phyloP scores from a whole-genome alignment of 1,140 invertebrate species.

The Drosophila dunni region DNA sequence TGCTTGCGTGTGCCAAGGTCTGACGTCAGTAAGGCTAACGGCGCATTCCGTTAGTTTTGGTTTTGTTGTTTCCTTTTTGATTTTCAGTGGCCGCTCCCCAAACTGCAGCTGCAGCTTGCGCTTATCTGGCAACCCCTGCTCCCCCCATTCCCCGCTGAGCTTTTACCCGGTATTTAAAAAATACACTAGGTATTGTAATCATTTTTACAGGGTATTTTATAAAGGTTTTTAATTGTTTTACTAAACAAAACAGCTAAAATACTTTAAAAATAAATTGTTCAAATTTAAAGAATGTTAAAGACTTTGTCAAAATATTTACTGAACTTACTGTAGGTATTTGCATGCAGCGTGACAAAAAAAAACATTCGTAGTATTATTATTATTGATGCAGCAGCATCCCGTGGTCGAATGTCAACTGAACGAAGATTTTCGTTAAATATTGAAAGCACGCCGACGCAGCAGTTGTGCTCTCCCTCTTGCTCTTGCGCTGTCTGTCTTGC shows the following conservation, averaged over 20 bases:
- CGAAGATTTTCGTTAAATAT: conserved; percentile 70
- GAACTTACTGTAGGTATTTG: conserved; percentile 3
- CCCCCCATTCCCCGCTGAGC: not conserved
- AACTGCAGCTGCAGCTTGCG: conserved; percentile 39
- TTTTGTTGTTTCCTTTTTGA: not conserved
- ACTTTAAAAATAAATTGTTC: not conserved
- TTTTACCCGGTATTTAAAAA: not conserved
- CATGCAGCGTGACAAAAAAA: conserved; percentile 25
- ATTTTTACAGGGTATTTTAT: too few species aligned
- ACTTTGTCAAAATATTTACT: conserved; percentile 5
- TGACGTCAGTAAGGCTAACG: conserved; percentile 46
- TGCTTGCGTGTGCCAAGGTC: conserved; percentile 32
- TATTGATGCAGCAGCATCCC: conserved; percentile 37
- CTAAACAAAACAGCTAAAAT: not conserved
- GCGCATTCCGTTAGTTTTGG: conserved; percentile 42
- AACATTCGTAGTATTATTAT: conserved; percentile 37
- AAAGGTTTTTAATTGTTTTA: too few species aligned
- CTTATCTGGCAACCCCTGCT: not conserved
- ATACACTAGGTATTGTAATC: too few species aligned
- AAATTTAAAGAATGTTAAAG: not conserved
- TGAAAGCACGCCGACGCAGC: conserved; percentile 67
- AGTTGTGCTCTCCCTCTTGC: conserved; percentile 6
- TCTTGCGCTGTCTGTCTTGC: conserved; percentile 27
- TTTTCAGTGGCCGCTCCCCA: conserved; percentile 41
- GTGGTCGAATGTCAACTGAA: conserved; percentile 40